Conservation (phyloP, 2,797 vertebrate species). For the Premnoplex brunnescens region DNA sequence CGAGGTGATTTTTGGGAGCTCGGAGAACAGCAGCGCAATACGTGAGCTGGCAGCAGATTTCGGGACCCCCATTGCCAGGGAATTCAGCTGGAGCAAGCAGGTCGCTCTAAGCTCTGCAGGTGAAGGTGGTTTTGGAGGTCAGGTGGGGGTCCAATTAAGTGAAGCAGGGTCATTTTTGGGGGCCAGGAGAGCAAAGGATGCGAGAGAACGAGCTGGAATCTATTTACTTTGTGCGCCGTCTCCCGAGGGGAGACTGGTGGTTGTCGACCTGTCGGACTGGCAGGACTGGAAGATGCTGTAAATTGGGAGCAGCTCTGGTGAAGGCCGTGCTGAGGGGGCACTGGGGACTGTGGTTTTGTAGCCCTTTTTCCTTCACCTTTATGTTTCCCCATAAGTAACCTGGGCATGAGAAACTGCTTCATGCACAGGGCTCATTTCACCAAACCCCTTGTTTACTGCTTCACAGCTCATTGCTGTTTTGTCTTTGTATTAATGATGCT, state of each 20-base stretch:
- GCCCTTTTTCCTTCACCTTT: not conserved
- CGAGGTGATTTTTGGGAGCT: not conserved
- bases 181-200: not conserved
- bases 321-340: not conserved
- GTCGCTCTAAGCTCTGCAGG: not conserved
- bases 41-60: not conserved
- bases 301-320: not conserved
- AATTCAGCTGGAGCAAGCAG: not conserved
- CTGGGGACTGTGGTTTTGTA: not conserved
- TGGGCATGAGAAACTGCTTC: not conserved
- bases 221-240: not conserved
- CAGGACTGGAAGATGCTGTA: not conserved
- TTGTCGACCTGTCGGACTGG: not conserved
- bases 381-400: not conserved
- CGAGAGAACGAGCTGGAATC: not conserved
- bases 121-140: not conserved
- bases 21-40: rapidly evolving
- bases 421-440: not conserved
- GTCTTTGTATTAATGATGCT: not conserved
- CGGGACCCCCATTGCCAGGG: not conserved
- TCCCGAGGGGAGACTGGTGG: rapidly evolving
- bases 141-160: not conserved
- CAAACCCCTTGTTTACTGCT: not conserved
- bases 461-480: not conserved
- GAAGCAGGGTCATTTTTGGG: not conserved